Conservation (phyloP, 2,113 vertebrate species). For the Halcyon senegalensis region DNA sequence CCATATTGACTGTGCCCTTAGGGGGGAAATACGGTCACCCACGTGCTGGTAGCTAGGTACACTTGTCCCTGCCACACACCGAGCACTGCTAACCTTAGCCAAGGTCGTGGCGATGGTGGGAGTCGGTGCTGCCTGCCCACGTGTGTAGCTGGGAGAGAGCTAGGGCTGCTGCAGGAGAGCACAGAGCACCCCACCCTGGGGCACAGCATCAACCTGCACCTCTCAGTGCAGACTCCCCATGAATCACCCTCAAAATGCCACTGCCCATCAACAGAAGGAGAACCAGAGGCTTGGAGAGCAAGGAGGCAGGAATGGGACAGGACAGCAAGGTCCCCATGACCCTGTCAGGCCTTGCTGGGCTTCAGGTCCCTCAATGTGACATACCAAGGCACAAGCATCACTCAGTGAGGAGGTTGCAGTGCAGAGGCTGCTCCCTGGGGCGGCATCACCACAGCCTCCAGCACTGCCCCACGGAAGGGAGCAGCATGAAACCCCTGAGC, state of each 20-base stretch:
- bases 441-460: neutral
- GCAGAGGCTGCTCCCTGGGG: neutral
- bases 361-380: neutral
- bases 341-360: neutral
- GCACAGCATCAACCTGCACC: neutral
- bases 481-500: neutral
- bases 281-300: neutral
- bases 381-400: neutral
- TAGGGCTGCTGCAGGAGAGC: neutral
- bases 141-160: neutral
- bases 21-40: neutral
- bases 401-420: fast-evolving
- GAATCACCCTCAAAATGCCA: neutral
- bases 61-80: neutral
- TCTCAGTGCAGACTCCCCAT: fast-evolving
- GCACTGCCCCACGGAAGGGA: neutral
- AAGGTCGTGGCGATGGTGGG: neutral
- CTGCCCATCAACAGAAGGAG: neutral
- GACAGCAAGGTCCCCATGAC: neutral
- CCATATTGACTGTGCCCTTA: neutral
- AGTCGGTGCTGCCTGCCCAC: neutral
- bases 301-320: neutral
- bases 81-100: neutral
- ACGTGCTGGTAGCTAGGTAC: neutral
- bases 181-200: neutral